Conservation (phyloP, 35 echinoderm and acorn worm genomes). For the Ophiothrix spiculata region DNA sequence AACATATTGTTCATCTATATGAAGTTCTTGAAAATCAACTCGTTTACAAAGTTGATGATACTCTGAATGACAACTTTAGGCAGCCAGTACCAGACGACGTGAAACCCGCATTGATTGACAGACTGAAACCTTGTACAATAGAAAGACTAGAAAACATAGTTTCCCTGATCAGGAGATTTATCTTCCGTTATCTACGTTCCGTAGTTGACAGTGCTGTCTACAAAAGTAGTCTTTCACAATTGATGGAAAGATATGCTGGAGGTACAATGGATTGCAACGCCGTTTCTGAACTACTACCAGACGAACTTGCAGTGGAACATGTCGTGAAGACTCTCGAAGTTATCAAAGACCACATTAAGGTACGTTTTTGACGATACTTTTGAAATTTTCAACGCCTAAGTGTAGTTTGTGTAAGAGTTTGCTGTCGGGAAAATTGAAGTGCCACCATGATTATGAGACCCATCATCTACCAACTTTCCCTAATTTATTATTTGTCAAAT, state of each 20-base stretch:
- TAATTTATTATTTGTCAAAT: too few relatives aligned
- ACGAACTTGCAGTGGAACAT: background rate
- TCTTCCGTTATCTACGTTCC: background rate
- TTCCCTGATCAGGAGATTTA: background rate
- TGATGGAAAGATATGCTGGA: background rate
- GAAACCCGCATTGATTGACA: background rate
- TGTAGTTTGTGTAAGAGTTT: too few relatives aligned
- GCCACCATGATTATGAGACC: too few relatives aligned
- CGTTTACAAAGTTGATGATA: background rate
- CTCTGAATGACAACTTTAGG: background rate
- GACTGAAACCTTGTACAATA: background rate
- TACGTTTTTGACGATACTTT: too few relatives aligned
- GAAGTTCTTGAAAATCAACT: conserved; percentile 18
- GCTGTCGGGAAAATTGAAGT: too few relatives aligned
- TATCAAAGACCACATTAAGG: background rate
- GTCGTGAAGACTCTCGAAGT: conserved; percentile 3
- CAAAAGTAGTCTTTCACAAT: background rate
- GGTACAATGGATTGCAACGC: background rate
- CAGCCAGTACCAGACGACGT: background rate
- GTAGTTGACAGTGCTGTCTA: background rate
- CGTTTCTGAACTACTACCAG: background rate
- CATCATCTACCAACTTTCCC: too few relatives aligned
- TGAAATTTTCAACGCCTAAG: too few relatives aligned
- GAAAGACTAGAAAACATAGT: background rate
- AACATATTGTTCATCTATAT: conserved; percentile 30